These are phyloP conservation scores for Plodia interpunctella DNA, from an alignment of 1,140 invertebrate species.

Conservation along the genomic window DNA sequence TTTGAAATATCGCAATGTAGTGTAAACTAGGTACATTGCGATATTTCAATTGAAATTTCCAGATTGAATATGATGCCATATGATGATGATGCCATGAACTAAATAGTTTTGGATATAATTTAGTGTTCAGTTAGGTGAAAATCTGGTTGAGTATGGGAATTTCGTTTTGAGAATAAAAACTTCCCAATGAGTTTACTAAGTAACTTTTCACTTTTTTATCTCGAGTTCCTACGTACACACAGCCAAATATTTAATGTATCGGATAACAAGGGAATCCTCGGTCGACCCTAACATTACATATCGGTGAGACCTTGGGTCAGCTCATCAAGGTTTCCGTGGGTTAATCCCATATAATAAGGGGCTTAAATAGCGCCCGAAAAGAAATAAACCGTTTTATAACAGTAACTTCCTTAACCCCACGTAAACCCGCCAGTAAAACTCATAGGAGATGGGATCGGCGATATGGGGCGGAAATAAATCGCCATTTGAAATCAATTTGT, in stretches of 20 bases:
- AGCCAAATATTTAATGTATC: background rate
- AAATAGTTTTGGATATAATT: too few relatives aligned
- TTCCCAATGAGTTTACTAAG: too few relatives aligned
- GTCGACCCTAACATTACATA: constrained; percentile 5
- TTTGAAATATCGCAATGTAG: too few relatives aligned
- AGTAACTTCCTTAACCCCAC: constrained; percentile 63
- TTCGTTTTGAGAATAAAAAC: too few relatives aligned
- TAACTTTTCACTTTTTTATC: too few relatives aligned
- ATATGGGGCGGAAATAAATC: constrained; percentile 75
- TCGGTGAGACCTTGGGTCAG: background rate
- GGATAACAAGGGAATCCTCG: background rate
- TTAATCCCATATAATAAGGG: constrained; percentile 50
- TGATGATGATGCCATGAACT: too few relatives aligned
- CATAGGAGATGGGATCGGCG: constrained; percentile 71
- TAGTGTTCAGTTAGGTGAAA: too few relatives aligned
- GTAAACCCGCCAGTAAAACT: constrained; percentile 72
- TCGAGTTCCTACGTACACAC: background rate
- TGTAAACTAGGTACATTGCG: too few relatives aligned
- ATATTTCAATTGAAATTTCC: too few relatives aligned
- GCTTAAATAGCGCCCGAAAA: constrained; percentile 51
- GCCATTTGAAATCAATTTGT: constrained; percentile 77
- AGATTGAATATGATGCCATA: too few relatives aligned
- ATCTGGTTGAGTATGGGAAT: too few relatives aligned
- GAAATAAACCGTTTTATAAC: constrained; percentile 74
- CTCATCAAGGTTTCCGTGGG: constrained; percentile 12